phyloP scores from a whole-genome alignment of 2,113 vertebrate genomes.

The Egretta garzetta region DNA sequence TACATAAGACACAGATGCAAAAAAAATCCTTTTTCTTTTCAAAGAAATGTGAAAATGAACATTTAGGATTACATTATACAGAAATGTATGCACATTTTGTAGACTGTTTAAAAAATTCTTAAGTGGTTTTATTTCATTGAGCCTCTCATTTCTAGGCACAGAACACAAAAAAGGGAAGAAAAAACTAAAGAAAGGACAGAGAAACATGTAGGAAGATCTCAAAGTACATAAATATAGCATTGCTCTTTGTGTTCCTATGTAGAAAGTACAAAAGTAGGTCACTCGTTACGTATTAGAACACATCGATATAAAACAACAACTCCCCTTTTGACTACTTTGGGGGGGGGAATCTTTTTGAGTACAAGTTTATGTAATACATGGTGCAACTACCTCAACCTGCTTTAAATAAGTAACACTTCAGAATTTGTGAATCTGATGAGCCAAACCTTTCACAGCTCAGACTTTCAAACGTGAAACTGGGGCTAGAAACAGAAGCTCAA shows the following conservation, averaged over 20 bases:
- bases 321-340: neutral
- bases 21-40: neutral
- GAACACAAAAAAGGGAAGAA: neutral
- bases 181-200: neutral
- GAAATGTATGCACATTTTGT: neutral
- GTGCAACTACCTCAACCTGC: neutral
- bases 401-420: conserved; percentile 6
- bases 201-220: neutral
- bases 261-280: conserved; percentile 23
- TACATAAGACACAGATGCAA: neutral
- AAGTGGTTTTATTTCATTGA: neutral
- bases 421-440: neutral
- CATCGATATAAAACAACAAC: neutral
- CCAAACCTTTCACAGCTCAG: conserved; percentile 38
- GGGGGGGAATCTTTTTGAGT: neutral
- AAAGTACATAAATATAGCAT: neutral
- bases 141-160: neutral
- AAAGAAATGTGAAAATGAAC: neutral
- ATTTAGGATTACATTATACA: neutral
- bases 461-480: conserved; percentile 2
- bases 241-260: neutral
- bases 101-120: neutral
- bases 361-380: neutral
- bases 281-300: neutral
- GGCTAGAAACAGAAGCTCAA: conserved; percentile 24